Percentiles rank a stretch among this genome's conserved stretches.
Conservation (phyloP, 1,140 invertebrate genomes). For the Argopecten irradians region DNA sequence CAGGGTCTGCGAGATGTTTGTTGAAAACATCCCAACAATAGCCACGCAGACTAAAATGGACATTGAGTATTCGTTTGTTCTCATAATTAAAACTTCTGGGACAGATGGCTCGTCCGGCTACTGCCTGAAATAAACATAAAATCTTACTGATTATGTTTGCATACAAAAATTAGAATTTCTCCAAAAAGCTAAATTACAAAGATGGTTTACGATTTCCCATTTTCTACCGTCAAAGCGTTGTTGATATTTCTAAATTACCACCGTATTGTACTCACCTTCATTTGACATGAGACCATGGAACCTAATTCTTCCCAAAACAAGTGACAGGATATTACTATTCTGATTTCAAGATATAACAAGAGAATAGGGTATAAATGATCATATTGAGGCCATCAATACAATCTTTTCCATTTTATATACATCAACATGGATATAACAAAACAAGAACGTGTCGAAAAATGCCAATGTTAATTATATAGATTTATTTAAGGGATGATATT, state of each 20-base stretch:
- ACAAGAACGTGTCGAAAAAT: too few relatives aligned
- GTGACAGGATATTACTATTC: neutral
- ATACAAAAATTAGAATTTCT: slow-evolving; percentile 5
- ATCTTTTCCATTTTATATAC: too few relatives aligned
- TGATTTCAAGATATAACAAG: too few relatives aligned
- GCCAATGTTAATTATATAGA: too few relatives aligned
- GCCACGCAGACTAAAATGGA: neutral
- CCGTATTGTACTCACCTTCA: neutral
- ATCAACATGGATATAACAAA: too few relatives aligned
- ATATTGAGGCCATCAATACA: too few relatives aligned
- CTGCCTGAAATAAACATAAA: neutral
- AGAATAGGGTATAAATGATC: too few relatives aligned
- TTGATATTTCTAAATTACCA: slow-evolving; percentile 2
- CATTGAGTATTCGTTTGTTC: slow-evolving; percentile 21
- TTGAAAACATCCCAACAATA: slow-evolving; percentile 7
- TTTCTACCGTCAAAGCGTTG: neutral
- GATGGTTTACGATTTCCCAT: neutral
- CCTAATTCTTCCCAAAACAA: neutral
- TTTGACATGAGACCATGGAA: neutral
- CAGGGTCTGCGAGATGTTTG: slow-evolving; percentile 6
- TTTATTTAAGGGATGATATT: too few relatives aligned
- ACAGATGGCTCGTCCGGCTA: neutral
- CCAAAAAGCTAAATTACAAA: neutral
- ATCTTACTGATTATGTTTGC: slow-evolving; percentile 17
- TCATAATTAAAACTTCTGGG: neutral